Base-by-base conservation (phyloP, 1,140 invertebrate species). In the Pseudomyrmex concolor region DNA sequence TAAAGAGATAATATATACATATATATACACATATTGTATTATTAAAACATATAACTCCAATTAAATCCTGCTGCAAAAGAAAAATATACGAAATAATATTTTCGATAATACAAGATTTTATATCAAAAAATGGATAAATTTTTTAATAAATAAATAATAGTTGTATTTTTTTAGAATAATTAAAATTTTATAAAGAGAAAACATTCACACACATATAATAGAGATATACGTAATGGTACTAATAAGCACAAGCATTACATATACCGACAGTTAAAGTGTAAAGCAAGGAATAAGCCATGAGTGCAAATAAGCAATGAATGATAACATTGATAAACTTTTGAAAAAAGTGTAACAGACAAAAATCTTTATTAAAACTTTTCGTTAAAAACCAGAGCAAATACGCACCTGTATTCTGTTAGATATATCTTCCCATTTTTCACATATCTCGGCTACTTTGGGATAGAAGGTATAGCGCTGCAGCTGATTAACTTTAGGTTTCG, bases 361-460 rank as follows among this genome's bases (percentile, higher is more conserved):
- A 34, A 63, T 54, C 34, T 5, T 34, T 0, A 67, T 67, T 83
- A 55, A 25, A 77, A 50, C 77, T 48, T 76, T 19, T n/a, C 59
- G 17, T 86, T 10, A n/a, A 81, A 57, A 80, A 8, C 62, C 68
- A 34, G 50, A 83, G 55, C 57, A 15, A 9, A 57, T 78, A 90
- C 91, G 19, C 91, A 94, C 94, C 81, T 94, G 92, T 72, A 94
- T 92, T 87, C 90, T 92, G 43, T 78, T 89, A 0, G 90, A 93
- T 59, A 94, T 91, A 67, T 91, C 90, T 83, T 94, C 93, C 93
- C 93, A 94, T 71, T 93, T 93, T 50, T 87, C 88, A 50, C 93
- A 94, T 45, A 94, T 91, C 60, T 93, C 92, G 2, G 92, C 91
- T 34, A 94, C 92, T 90, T 94, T 93, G 7, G 92, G 91, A 73